Conservation (phyloP, 2,113 vertebrate genomes). For the Natator depressus region DNA sequence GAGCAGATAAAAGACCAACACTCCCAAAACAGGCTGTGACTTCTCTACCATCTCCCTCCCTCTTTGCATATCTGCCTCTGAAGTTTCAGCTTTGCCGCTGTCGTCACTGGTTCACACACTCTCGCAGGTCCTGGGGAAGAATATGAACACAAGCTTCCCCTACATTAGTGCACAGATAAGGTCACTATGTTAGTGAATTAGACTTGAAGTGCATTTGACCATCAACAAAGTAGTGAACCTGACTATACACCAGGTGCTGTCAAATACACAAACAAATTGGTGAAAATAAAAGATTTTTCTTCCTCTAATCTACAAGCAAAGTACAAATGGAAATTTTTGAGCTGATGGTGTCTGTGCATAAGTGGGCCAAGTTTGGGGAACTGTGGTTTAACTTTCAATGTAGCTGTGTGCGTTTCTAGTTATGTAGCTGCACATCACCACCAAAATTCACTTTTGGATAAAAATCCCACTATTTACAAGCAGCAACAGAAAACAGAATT, state of each 20-base stretch:
- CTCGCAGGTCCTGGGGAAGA: not conserved
- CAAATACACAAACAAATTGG: not conserved
- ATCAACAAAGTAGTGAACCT: not conserved
- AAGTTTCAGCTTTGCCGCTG: not conserved
- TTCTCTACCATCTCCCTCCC: not conserved
- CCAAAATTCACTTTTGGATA: not conserved
- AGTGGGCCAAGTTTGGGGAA: not conserved
- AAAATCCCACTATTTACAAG: not conserved
- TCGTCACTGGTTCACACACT: not conserved
- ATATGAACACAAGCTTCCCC: not conserved
- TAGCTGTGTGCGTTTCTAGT: accelerated
- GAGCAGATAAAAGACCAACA: not conserved
- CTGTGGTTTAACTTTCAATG: not conserved
- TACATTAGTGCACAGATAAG: not conserved
- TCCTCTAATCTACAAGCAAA: not conserved
- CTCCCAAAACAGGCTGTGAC: not conserved
- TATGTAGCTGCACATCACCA: not conserved
- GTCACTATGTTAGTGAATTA: not conserved
- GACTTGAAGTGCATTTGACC: not conserved
- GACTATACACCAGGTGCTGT: not conserved
- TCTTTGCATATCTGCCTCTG: not conserved
- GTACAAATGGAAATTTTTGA: not conserved
- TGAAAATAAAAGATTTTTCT: not conserved
- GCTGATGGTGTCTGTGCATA: not conserved
- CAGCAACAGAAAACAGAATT: not conserved